Conservation (phyloP, 2,113 vertebrate species). For the Brevimyrus niger region DNA sequence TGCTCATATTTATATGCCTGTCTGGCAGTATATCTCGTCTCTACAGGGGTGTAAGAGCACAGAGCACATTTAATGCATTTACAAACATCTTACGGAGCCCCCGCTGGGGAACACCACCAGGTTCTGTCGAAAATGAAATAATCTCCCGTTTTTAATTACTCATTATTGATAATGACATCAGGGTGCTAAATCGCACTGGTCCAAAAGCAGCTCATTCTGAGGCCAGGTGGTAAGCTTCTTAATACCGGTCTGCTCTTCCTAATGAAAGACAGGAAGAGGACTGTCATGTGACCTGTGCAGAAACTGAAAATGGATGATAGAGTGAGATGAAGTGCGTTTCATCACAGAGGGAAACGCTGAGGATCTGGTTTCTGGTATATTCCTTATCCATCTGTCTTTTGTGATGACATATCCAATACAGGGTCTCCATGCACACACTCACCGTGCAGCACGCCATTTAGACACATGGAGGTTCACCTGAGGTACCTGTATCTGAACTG, state of each 20-base stretch:
- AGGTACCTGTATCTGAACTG: not conserved
- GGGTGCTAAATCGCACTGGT: conserved; percentile 5
- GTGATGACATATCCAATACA: not conserved
- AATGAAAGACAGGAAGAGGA: not conserved
- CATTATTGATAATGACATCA: conserved; percentile 6
- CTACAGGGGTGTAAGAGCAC: not conserved
- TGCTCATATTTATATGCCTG: conserved; percentile 11
- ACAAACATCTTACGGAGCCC: not conserved
- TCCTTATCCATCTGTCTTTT: not conserved
- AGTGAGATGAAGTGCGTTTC: not conserved
- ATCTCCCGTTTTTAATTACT: not conserved
- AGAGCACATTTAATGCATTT: conserved; percentile 3
- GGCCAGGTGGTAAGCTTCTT: not conserved
- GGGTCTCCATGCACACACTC: not conserved
- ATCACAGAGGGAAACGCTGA: not conserved
- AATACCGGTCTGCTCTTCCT: not conserved
- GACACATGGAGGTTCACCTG: not conserved
- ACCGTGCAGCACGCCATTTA: not conserved
- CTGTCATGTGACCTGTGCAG: not conserved
- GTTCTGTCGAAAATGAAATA: not conserved
- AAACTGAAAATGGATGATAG: not conserved
- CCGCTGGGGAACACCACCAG: not conserved
- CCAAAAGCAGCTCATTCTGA: too few relatives aligned
- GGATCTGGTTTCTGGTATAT: not conserved
- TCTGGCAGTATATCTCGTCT: not conserved